Evolutionary conservation across 2,113 vertebrate genomes (phyloP).

Genomic region (Rhineura floridana): DNA sequence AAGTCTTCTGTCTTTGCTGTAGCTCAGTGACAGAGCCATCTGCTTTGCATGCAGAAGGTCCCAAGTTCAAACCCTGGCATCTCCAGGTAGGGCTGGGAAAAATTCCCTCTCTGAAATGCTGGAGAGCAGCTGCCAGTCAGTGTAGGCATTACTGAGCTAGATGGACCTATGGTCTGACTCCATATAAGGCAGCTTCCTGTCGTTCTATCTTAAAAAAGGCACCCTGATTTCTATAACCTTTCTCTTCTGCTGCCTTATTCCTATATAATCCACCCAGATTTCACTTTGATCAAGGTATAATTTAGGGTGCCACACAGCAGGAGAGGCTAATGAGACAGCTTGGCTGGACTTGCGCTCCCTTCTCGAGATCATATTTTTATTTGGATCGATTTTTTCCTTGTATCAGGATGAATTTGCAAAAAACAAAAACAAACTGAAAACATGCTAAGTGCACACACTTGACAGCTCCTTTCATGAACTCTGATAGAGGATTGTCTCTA

Average conservation of each 20-base stretch:
- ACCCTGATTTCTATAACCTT: accelerated
- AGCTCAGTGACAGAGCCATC: too few species aligned
- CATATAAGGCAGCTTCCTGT: too few species aligned
- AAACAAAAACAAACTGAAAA: conserved; percentile 39
- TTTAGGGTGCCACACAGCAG: background rate
- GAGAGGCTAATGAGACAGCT: background rate
- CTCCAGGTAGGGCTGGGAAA: too few species aligned
- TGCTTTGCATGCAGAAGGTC: too few species aligned
- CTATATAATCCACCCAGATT: background rate
- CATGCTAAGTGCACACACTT: background rate
- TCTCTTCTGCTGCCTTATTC: background rate
- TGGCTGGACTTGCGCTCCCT: background rate
- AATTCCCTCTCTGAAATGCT: too few species aligned
- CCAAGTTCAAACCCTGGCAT: too few species aligned
- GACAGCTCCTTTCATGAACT: conserved; percentile 33
- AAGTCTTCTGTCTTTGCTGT: too few species aligned
- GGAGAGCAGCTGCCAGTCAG: too few species aligned
- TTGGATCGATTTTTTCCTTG: background rate
- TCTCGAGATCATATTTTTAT: background rate
- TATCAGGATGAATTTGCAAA: conserved; percentile 15
- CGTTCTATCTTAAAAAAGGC: background rate
- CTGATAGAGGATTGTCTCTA: background rate
- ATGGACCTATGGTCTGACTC: too few species aligned
- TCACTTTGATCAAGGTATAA: background rate
- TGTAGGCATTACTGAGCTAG: too few species aligned